A percentile compares a stretch with the other conserved stretches of the same genome.
Evolutionary conservation across 2,888 invertebrate genomes (phyloP).

Genomic region (Scaptodrosophila latifasciaeformis): DNA sequence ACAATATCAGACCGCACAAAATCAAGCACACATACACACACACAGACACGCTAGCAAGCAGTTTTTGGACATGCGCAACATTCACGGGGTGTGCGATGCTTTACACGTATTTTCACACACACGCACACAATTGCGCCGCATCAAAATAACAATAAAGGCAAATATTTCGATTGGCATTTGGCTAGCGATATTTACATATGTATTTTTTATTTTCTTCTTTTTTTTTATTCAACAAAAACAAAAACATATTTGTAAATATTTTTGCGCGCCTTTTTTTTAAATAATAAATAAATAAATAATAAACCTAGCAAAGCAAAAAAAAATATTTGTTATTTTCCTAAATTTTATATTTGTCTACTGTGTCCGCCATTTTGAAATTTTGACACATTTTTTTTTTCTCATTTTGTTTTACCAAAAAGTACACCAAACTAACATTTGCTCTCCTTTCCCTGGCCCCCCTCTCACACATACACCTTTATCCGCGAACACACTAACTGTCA

Average conservation of each 20-base stretch:
- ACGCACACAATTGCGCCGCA: slow-evolving; percentile 1
- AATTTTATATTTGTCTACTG: background rate
- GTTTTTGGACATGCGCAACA: background rate
- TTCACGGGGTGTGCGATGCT: background rate
- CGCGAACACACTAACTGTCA: background rate
- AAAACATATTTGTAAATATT: background rate
- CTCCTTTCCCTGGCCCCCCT: too few relatives aligned
- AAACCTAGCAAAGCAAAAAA: background rate
- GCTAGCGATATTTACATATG: too few relatives aligned
- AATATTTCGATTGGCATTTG: too few relatives aligned
- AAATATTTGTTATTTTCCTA: background rate
- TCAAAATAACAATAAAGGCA: background rate
- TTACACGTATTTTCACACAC: too few relatives aligned
- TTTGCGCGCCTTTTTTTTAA: background rate
- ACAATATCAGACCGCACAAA: background rate
- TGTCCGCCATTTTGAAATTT: slow-evolving; percentile 1
- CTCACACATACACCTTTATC: background rate
- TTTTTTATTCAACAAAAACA: background rate
- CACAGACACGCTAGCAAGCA: background rate
- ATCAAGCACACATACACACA: background rate
- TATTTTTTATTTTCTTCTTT: background rate
- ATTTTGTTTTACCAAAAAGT: background rate
- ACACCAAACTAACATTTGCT: background rate
- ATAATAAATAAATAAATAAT: background rate
- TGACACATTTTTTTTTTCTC: background rate